Conservation (phyloP, 2,113 vertebrate genomes). For the Platichthys stellatus region DNA sequence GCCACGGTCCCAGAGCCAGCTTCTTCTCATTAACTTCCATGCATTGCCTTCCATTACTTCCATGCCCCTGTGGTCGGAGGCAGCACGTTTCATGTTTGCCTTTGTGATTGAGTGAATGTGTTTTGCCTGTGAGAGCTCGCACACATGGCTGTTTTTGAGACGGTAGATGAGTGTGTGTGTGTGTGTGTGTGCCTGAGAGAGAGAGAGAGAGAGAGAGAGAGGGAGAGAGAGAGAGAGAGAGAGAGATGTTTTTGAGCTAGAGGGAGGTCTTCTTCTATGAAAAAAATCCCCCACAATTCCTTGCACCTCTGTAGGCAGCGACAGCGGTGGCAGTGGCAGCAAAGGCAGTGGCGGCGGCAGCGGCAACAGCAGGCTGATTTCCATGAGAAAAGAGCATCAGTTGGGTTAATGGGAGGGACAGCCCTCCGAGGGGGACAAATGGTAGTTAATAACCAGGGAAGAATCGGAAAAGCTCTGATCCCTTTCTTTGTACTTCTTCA, state of each 20-base stretch:
- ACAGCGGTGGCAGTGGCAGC: conserved; percentile 31
- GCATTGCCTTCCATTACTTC: conserved; percentile 49
- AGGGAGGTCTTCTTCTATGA: conserved; percentile 65
- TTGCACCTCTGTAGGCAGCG: conserved; percentile 72
- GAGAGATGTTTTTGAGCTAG: conserved; percentile 49
- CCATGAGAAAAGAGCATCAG: conserved; percentile 86
- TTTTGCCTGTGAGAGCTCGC: conserved; percentile 18
- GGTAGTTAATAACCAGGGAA: conserved; percentile 82
- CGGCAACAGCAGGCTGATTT: conserved; percentile 82
- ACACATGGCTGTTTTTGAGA: conserved; percentile 9
- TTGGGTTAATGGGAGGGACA: conserved; percentile 82
- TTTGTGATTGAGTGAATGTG: conserved; percentile 68
- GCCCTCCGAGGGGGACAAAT: conserved; percentile 74
- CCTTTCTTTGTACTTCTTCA: conserved; percentile 75
- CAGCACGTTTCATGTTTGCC: conserved; percentile 77
- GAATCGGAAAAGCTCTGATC: conserved; percentile 81
- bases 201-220: too few relatives aligned
- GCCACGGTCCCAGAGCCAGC: conserved; percentile 30
- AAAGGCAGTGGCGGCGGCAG: conserved; percentile 16
- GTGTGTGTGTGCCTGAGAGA: background rate
- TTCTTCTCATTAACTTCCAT: conserved; percentile 61
- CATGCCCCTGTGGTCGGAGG: conserved; percentile 67
- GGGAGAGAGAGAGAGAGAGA: background rate
- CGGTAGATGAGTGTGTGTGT: conserved; percentile 33
- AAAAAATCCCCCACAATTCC: conserved; percentile 76